Conservation (phyloP, 2,113 vertebrate genomes). For the Sphyrna mokarran region DNA sequence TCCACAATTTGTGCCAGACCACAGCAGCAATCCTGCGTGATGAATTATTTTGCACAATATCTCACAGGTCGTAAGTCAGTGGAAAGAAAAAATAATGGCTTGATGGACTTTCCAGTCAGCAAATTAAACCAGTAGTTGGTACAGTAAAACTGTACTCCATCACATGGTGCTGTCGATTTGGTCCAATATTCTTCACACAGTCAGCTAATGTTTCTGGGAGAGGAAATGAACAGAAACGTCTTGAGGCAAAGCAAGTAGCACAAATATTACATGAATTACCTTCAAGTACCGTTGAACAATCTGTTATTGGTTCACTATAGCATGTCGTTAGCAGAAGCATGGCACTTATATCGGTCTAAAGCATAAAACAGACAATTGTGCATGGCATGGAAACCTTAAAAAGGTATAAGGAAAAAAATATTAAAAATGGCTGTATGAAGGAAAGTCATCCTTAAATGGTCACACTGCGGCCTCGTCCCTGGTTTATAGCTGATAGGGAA, state of each 20-base stretch:
- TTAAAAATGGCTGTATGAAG: not conserved
- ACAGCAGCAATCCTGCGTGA: conserved; percentile 17
- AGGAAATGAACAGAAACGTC: not conserved
- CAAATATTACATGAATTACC: not conserved
- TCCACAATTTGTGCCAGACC: not conserved
- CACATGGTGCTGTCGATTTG: not conserved
- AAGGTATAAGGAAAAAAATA: not conserved
- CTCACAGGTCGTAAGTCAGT: not conserved
- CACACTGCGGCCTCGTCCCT: not conserved
- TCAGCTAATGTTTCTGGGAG: not conserved
- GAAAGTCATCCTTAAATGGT: not conserved
- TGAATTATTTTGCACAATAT: not conserved
- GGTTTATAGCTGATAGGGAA: not conserved
- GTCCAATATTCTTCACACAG: not conserved
- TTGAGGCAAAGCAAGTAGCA: not conserved
- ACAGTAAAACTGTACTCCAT: too few species aligned
- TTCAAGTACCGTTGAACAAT: not conserved
- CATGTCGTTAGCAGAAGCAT: conserved; percentile 1
- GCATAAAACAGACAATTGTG: not conserved
- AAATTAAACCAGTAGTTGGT: not conserved
- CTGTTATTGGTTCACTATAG: not conserved
- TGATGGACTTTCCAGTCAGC: not conserved
- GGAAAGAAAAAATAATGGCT: not conserved
- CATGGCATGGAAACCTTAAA: not conserved
- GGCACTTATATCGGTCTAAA: not conserved